A percentile compares a stretch with the other conserved stretches of the same genome.
Conservation (phyloP, 2,113 vertebrate species). For the Nestor notabilis region DNA sequence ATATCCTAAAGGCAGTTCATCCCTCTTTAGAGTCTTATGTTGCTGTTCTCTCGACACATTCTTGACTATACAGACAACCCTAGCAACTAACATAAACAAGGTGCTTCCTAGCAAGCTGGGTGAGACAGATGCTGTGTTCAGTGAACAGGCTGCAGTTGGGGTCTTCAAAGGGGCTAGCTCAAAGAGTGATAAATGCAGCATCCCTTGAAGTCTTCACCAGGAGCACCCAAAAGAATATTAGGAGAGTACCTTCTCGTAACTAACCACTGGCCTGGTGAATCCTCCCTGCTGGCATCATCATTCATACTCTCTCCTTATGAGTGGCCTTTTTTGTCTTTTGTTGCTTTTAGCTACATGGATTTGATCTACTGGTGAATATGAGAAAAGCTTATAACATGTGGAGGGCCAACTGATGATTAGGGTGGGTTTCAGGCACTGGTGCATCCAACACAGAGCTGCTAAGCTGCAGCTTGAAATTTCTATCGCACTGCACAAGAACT, state of each 20-base stretch:
- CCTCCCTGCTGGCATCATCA: background rate
- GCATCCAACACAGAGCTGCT: background rate
- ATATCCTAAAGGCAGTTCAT: background rate
- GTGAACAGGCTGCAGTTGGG: background rate
- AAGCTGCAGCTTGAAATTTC: background rate
- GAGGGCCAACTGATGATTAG: background rate
- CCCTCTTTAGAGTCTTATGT: background rate
- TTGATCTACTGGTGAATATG: background rate
- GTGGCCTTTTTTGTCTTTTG: background rate
- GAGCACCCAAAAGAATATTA: background rate
- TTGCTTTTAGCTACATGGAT: background rate
- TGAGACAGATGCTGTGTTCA: background rate
- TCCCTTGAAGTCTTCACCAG: background rate
- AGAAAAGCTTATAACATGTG: background rate
- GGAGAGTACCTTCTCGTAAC: background rate
- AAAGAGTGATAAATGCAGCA: rapidly evolving
- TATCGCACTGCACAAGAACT: background rate
- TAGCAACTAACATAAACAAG: background rate
- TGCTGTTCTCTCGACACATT: background rate
- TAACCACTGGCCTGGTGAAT: background rate
- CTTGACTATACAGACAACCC: background rate
- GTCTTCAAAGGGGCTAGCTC: background rate
- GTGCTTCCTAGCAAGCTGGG: rapidly evolving
- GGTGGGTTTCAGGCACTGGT: background rate
- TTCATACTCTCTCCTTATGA: background rate